A percentile compares a stretch with the other conserved stretches of the same genome.
Conservation (phyloP, 2,113 vertebrate species). For the Sinocyclocheilus maitianheensis region DNA sequence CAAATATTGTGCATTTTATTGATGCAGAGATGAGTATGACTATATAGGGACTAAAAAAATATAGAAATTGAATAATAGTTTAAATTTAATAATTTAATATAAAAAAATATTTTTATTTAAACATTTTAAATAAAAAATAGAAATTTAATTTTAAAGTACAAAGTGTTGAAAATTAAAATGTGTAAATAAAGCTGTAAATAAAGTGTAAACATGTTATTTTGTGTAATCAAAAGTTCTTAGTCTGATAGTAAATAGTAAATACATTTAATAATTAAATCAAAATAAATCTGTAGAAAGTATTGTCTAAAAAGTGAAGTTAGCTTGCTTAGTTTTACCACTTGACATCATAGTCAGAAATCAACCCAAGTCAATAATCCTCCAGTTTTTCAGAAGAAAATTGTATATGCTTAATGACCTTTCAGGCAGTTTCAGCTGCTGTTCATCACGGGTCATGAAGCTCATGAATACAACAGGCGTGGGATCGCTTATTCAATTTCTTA, state of each 20-base stretch:
- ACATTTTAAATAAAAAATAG: neutral
- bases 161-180: no score
- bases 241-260: neutral
- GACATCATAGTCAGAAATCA: neutral
- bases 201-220: no score
- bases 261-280: no score
- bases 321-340: neutral
- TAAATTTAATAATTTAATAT: no score
- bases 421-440: conserved; percentile 25
- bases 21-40: no score
- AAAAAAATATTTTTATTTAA: no score
- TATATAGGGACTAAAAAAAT: no score
- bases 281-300: neutral
- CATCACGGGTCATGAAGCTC: conserved; percentile 64
- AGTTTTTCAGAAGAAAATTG: neutral
- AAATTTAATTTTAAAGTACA: neutral
- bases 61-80: no score
- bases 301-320: neutral
- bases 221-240: neutral
- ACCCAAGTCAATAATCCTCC: neutral
- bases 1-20: no score
- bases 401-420: conserved; percentile 4
- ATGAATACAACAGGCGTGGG: conserved; percentile 70
- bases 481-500: conserved; percentile 58
- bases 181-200: no score